Percentiles rank a stretch among this genome's conserved stretches.
These are phyloP conservation scores for Discoglossus pictus DNA, from an alignment of 2,797 vertebrate genomes.

Conservation along the genomic window DNA sequence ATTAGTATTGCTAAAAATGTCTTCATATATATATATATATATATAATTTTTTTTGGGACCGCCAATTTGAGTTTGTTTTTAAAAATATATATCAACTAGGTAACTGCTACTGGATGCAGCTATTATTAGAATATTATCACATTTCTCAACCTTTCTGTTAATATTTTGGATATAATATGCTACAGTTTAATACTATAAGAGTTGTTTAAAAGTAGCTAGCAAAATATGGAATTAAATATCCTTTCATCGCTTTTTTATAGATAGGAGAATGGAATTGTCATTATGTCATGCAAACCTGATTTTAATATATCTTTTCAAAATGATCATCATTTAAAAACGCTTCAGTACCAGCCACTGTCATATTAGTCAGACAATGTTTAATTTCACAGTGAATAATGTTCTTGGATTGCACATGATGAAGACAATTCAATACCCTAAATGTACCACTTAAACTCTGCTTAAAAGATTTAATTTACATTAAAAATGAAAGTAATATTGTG, in stretches of 20 bases:
- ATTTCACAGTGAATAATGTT: slow-evolving; percentile 34
- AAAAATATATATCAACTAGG: slow-evolving; percentile 58
- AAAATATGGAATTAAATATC: slow-evolving; percentile 35
- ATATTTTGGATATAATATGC: slow-evolving; percentile 50
- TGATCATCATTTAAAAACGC: slow-evolving; percentile 42
- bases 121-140: slow-evolving; percentile 65
- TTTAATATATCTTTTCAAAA: slow-evolving; percentile 40
- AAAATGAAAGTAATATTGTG: slow-evolving; percentile 46
- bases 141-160: slow-evolving; percentile 62
- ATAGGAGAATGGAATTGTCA: slow-evolving; percentile 26
- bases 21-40: too few relatives aligned
- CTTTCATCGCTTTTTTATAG: slow-evolving; percentile 49
- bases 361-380: slow-evolving; percentile 28
- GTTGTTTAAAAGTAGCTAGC: slow-evolving; percentile 48
- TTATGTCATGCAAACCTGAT: slow-evolving; percentile 27
- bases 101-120: slow-evolving; percentile 59
- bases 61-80: slow-evolving; percentile 63
- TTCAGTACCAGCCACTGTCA: slow-evolving; percentile 19
- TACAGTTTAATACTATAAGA: slow-evolving; percentile 60
- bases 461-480: slow-evolving; percentile 39
- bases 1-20: too few relatives aligned
- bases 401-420: slow-evolving; percentile 28
- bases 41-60: slow-evolving; percentile 58
- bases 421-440: slow-evolving; percentile 41
- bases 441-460: slow-evolving; percentile 42